Evolutionary conservation across 2,113 vertebrate species (phyloP).

Genomic region (Parotia lawesii): DNA sequence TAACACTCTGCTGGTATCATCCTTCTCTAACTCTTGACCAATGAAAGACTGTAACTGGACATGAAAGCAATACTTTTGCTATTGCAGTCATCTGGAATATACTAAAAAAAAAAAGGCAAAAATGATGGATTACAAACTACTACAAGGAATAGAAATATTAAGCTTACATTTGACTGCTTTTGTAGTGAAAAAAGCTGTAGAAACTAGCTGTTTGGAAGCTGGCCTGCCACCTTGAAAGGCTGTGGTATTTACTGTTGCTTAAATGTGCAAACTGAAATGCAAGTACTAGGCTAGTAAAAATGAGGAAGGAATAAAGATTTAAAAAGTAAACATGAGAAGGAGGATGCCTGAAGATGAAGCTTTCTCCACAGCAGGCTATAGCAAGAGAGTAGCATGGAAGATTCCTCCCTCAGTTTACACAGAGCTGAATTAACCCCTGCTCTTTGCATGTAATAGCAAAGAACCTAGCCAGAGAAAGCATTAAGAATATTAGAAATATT

Average conservation of each 20-base stretch:
- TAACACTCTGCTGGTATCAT: not conserved
- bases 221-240: not conserved
- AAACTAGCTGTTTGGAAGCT: not conserved
- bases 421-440: not conserved
- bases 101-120: not conserved
- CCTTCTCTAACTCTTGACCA: not conserved
- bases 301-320: not conserved
- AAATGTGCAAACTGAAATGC: not conserved
- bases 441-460: not conserved
- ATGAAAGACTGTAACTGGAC: not conserved
- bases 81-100: not conserved
- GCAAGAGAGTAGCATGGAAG: not conserved
- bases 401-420: not conserved
- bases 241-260: not conserved
- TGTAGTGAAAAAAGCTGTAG: not conserved
- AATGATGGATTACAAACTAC: not conserved
- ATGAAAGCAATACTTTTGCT: not conserved
- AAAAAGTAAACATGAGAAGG: not conserved
- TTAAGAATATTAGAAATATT: not conserved
- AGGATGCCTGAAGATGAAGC: not conserved
- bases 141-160: not conserved
- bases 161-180: not conserved
- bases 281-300: not conserved
- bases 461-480: not conserved
- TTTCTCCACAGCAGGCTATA: not conserved